Base-by-base conservation (phyloP, 1,140 invertebrate species). In the Latrodectus geometricus region DNA sequence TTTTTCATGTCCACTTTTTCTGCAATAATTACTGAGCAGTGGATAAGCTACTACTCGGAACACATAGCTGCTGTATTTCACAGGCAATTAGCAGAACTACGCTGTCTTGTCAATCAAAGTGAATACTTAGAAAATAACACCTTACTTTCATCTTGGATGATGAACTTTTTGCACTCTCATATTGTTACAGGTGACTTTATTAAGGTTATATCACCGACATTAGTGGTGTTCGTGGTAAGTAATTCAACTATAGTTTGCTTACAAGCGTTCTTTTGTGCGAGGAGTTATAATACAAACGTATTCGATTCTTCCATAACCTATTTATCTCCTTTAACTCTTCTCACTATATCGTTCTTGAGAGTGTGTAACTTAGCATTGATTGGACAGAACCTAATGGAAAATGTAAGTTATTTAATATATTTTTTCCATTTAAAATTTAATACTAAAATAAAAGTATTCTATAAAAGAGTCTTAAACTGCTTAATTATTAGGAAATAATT, bases 171-270 rank as follows among this genome's bases (percentile, higher is more conserved):
- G 23, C 14, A n/a, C 9, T 12, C 48, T 48, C 35, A 73, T 73
- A 8, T 23, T 11, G 11, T 73, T 48, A 73, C 70, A 3, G 12
- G 49, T 0, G 70, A 73, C 23, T 73, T 73, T 73, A 23, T 73
- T 35, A n/a, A 49, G 4, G 23, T 35, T n/a, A 15, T 73, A 14
- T 73, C 70, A 9, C 70, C 70, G 1, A 15, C 48, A 49, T 14
- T 73, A 73, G 11, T 73, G 8, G 48, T 73, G 12, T 48, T 23
- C 12, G 11, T 50, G 8, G 23, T 49, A 49, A 73, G 21, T 15
- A 73, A 49, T n/a, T 23, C 70, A 73, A 48, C n/a, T 3, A 73
- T 73, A 49, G 23, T 73, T 50, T 73, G 70, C 48, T 14, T 73
- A 15, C 23, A 35, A 49, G 23, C 70, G 9, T 73, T 73, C 48